A percentile compares a stretch with the other conserved stretches of the same genome.
phyloP scores from a whole-genome alignment of 1,140 invertebrate genomes.

The Pseudobourletiella spinata region DNA sequence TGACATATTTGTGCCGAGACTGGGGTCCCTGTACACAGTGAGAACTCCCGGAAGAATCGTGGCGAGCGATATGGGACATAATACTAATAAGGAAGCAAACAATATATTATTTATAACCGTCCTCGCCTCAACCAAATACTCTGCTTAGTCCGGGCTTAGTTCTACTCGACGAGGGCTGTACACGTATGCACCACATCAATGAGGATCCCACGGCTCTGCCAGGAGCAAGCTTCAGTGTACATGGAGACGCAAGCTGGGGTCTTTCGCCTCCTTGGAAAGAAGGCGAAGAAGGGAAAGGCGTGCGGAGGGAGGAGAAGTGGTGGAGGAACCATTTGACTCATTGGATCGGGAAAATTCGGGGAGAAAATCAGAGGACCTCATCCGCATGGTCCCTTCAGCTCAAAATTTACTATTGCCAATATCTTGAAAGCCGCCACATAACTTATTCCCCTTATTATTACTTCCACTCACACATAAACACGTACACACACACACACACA shows the following conservation, averaged over 20 bases:
- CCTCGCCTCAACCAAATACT: slow-evolving; percentile 3
- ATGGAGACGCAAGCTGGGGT: no score
- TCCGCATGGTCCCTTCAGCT: no score
- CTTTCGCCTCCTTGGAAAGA: no score
- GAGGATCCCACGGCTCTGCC: no score
- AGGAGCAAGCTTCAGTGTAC: no score
- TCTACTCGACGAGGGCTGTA: no score
- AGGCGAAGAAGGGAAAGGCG: neutral
- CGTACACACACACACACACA: neutral
- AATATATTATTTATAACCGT: slow-evolving; percentile 27
- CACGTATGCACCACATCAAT: no score
- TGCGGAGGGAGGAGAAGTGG: neutral
- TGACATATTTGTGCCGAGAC: no score
- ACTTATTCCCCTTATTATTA: slow-evolving; percentile 27
- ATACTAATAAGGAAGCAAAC: slow-evolving; percentile 23
- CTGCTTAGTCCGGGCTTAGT: no score
- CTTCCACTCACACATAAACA: slow-evolving; percentile 6
- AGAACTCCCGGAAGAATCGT: no score
- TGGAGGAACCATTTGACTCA: neutral
- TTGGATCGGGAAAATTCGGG: neutral
- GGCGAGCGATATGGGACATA: slow-evolving; percentile 18
- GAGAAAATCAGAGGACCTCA: neutral
- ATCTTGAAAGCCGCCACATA: slow-evolving; percentile 23
- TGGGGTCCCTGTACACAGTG: no score
- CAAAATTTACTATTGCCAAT: slow-evolving; percentile 31